Base-by-base conservation (phyloP, 1,140 invertebrate species). In the Vollenhovia emeryi region DNA sequence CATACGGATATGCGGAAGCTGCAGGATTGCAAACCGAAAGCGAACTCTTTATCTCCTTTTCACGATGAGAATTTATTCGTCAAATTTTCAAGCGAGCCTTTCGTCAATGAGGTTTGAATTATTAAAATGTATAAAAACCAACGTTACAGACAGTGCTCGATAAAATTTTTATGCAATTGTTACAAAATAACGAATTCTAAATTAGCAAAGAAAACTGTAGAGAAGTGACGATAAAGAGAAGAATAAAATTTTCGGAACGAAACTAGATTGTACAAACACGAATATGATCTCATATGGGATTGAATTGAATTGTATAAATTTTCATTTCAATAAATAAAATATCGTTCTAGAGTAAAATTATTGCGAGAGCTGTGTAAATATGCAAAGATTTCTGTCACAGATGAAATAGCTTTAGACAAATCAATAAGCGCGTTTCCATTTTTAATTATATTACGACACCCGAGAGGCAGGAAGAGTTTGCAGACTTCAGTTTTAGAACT, bases 1-100 rank as follows among this genome's bases (percentile, higher is more conserved):
- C 21, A 8, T 80, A n/a, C 13, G 66, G n/a, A 73, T n/a, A 30
- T 15, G 50, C 24, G 36, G 40, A 36, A 30, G 36, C 27, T 66
- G 62, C 78, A 73, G n/a, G 50, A 73, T 27, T 82, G 50, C 66
- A 57, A 71, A 71, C 33, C 66, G 36, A 80, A 69, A 57, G 13
- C 59, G 15, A 59, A 3, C 30, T 45, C 33, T 45, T 21, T 43
- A 30, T n/a, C 9, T 52, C 45, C 24, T 60, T 43, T 74, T 40
- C 43, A 62, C 13, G n/a, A 69, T 8, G 5, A 80, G 30, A 78
- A 52, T 8, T 24, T 50, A 48, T 21, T 64, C 60, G 24, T 40
- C 3, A 40, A 50, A 36, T 45, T 59, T 7, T 48, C 21, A 60
- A 60, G 11, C 0, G n/a, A 8, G 18, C 18, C 13, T 85, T 33